Base-by-base conservation (phyloP, 2,113 vertebrate species). In the Pseudorhombus dupliciocellatus region DNA sequence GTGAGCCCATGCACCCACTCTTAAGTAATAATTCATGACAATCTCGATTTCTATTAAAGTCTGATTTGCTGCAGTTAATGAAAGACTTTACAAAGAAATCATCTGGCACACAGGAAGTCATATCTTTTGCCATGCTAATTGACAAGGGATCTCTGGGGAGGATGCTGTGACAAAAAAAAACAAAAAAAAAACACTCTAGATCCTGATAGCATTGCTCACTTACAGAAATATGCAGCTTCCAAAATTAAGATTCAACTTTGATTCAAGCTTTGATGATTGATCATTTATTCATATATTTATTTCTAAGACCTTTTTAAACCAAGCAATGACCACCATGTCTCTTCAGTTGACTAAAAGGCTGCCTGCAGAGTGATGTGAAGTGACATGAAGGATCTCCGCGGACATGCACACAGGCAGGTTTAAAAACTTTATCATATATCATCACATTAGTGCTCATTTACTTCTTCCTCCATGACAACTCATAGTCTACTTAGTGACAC, bases 341-440 rank as follows among this genome's bases (percentile, higher is more conserved):
- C 68, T 34, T 76, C 58, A 70, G 69, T 64, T 71, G 76, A 67
- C 79, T 73, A 31, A 65, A 53, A 80, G 79, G 68, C 53, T 44
- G 40, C 30, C 24, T 67, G 40, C 31, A 62, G 62, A 74, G 42
- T 83, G 81, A 88, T 84, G 79, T 65, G 84, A 81, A 77, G 80
- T 1, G 88, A 89, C 88, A 86, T 77, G 52, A 68, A 37, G 68
- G 54, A 71, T 79, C 71, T 68, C 26, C 53, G 56, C 52, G 80
- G 85, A 86, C 71, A 69, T 80, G 81, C 69, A 75, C 67, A 16
- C 34, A 37, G 2, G 34, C 10, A 37, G 0, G 2, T 37, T 37
- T 37, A 37, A 37, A 37, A 37, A 37, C 42, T 46, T 46, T 5
- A 50, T 5, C 7, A n/a, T n/a, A 50, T 8, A 8, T 3, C 20